Conservation (phyloP, 2,113 vertebrate genomes). For the Megaceryle torquata region DNA sequence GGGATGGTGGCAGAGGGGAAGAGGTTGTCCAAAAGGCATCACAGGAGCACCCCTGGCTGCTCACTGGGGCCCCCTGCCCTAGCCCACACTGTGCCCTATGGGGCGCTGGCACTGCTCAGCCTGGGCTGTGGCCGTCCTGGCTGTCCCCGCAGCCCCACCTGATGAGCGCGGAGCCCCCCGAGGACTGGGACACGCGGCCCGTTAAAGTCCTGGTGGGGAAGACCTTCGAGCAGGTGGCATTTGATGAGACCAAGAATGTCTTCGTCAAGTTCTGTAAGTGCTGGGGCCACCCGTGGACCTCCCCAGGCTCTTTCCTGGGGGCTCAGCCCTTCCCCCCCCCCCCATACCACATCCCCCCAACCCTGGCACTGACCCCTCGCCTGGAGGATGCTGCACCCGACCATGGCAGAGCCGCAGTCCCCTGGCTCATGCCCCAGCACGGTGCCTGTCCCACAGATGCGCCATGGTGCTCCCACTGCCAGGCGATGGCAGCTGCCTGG, state of each 20-base stretch:
- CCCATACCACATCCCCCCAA: fast-evolving
- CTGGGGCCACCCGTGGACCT: fast-evolving
- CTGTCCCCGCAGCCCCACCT: conserved; percentile 76
- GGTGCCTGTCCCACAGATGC: conserved; percentile 70
- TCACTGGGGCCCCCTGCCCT: neutral
- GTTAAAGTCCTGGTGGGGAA: conserved; percentile 92
- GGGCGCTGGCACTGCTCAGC: neutral
- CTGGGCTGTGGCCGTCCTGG: neutral
- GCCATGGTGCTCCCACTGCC: conserved; percentile 92
- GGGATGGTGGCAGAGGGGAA: neutral
- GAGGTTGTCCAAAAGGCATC: neutral
- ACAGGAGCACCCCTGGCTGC: neutral
- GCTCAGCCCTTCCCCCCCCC: neutral
- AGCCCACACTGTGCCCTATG: neutral
- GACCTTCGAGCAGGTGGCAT: conserved; percentile 88
- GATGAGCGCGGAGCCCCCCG: conserved; percentile 81
- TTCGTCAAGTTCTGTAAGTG: conserved; percentile 96
- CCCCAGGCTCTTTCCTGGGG: fast-evolving
- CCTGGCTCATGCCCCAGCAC: fast-evolving
- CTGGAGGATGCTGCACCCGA: fast-evolving
- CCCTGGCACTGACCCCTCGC: fast-evolving
- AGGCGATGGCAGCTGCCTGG: conserved; percentile 85
- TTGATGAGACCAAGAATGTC: conserved; percentile 88
- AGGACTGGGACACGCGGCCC: conserved; percentile 84
- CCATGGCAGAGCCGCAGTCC: fast-evolving